Percentiles rank a stretch among this genome's conserved stretches.
Conservation (phyloP, 2,797 vertebrate species). For the Paedocypris micromegethes region DNA sequence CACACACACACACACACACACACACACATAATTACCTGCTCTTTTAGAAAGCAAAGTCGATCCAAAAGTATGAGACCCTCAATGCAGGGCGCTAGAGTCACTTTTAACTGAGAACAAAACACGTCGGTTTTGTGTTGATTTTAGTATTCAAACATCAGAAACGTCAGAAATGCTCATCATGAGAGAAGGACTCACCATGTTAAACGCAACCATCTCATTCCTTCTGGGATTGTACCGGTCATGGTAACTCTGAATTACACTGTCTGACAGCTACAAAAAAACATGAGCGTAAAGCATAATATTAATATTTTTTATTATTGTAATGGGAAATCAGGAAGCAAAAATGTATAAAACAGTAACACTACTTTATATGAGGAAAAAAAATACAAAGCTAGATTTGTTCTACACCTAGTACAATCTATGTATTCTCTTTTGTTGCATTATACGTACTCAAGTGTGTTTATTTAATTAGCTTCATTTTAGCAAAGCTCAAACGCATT, state of each 20-base stretch:
- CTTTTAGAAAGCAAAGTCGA: constrained; percentile 91
- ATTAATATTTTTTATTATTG: no score
- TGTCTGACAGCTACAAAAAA: constrained; percentile 75
- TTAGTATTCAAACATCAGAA: no score
- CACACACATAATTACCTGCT: constrained; percentile 75
- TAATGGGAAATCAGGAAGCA: no score
- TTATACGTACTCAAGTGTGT: background rate
- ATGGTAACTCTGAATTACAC: constrained; percentile 78
- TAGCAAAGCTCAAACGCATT: background rate
- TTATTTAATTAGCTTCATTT: constrained; percentile 16
- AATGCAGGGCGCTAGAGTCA: constrained; percentile 87
- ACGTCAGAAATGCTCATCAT: no score
- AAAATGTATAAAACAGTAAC: no score
- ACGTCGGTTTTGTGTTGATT: no score
- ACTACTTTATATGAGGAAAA: no score
- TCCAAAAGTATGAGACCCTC: constrained; percentile 92
- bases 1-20: no score
- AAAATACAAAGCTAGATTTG: no score
- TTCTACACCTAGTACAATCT: no score
- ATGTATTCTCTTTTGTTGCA: background rate
- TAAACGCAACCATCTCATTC: constrained; percentile 89
- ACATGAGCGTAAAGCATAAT: constrained; percentile 21
- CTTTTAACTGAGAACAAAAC: constrained; percentile 75
- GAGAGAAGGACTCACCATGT: constrained; percentile 74
- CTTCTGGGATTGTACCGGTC: constrained; percentile 74